Evolutionary conservation across 2,113 vertebrate species (phyloP), one percentile per base, ranked within the genome.

Genomic region (Nothobranchius furzeri): DNA sequence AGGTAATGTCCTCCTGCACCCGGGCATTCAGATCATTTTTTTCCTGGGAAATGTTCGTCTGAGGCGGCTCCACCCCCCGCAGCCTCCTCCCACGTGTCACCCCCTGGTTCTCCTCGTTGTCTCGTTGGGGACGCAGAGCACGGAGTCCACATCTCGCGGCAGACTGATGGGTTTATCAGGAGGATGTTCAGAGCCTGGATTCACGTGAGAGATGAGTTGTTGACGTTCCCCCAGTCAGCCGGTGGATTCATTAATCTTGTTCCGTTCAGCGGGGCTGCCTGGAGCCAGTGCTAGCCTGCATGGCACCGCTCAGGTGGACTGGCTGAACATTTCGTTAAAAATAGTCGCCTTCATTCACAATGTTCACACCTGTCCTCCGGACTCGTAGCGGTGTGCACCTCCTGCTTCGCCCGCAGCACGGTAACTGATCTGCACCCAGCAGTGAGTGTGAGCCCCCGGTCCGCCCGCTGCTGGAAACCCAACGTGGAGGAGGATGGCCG

Each of bases 401-500:
- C 75, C 20, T 43, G 52, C 42, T 42, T 25, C n/a, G 59, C 42
- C 35, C 68, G 25, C 36, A 54, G 14, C 53, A 6, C 76, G 20
- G 58, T 49, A 48, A 65, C 37, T 42, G 70, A 82, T 70, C 68
- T 76, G 73, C 54, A 65, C 74, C 71, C 79, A 53, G 70, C 69
- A 24, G 73, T 60, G 6, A 30, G 30, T 3, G 75, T 3, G 75
- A 66, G 60, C 68, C 20, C 70, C 42, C 56, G 55, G 59, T 60
- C 60, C 53, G 30, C 30, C 30, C 30, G 30, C 30, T 30, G 30
- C 30, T 30, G 30, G 30, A 30, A 30, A 3, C 30, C 30, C 30
- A 4, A 30, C 30, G 30, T 30, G 30, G 30, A 30, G 36, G 54
- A 79, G 73, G 78, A 93, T 93, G 93, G 87, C 92, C 70, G 89